phyloP scores from a whole-genome alignment of 2,888 invertebrate genomes.

The Thalpophila matura region DNA sequence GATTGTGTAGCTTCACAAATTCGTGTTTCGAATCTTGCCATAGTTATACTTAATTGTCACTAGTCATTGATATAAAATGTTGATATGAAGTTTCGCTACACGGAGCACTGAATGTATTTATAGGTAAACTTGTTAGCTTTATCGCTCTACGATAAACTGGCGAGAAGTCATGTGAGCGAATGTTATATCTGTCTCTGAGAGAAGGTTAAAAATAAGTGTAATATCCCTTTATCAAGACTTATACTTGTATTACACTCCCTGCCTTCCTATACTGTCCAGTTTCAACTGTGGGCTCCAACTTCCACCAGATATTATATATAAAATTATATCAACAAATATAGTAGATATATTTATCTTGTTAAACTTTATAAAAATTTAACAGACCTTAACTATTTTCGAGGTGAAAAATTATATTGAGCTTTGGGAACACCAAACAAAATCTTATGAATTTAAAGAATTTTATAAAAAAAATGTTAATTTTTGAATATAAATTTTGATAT shows the following conservation, averaged over 20 bases:
- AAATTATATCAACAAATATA: conserved; percentile 45
- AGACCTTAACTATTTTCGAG: conserved; percentile 48
- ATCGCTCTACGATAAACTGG: conserved; percentile 60
- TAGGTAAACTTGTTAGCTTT: conserved; percentile 34
- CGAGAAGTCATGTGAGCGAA: conserved; percentile 58
- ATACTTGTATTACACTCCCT: conserved; percentile 63
- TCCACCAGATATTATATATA: conserved; percentile 43
- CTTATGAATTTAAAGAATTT: conserved; percentile 85
- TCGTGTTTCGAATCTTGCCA: conserved; percentile 55
- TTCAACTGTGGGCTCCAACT: conserved; percentile 77
- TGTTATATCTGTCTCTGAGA: conserved; percentile 38
- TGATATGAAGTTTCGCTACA: conserved; percentile 46
- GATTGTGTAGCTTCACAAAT: conserved; percentile 48
- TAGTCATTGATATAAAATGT: conserved; percentile 50
- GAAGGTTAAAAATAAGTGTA: conserved; percentile 54
- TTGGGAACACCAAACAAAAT: conserved; percentile 83
- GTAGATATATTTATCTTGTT: conserved; percentile 59
- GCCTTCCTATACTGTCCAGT: conserved; percentile 73
- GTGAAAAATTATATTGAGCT: conserved; percentile 73
- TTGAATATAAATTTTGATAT: conserved; percentile 54
- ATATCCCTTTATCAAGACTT: conserved; percentile 61
- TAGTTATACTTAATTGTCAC: conserved; percentile 51
- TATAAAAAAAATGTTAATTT: conserved; percentile 61
- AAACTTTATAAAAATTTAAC: conserved; percentile 54
- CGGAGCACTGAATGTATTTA: conserved; percentile 51